Conservation (phyloP, 2,113 vertebrate species). For the Rhinogobius similis region DNA sequence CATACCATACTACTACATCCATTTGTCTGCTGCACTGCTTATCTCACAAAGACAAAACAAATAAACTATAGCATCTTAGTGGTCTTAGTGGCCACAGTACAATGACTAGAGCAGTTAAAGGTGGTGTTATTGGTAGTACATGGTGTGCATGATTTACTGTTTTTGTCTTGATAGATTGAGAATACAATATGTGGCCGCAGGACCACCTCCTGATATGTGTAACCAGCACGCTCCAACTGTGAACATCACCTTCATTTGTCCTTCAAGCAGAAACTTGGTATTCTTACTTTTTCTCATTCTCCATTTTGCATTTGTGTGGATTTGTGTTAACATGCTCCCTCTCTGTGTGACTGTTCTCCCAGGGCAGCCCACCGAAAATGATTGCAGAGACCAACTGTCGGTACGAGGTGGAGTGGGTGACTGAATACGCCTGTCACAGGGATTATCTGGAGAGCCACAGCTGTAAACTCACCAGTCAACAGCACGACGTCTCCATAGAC, state of each 20-base stretch:
- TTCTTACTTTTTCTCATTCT: no score
- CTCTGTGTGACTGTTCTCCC: neutral
- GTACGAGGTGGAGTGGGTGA: slow-evolving; percentile 93
- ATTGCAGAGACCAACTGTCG: slow-evolving; percentile 88
- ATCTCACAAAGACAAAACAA: no score
- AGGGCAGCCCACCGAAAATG: slow-evolving; percentile 88
- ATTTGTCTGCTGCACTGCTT: no score
- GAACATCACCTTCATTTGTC: slow-evolving; percentile 90
- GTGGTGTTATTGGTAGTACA: neutral
- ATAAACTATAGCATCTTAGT: neutral
- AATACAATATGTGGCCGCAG: slow-evolving; percentile 78
- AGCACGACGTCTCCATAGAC: slow-evolving; percentile 88
- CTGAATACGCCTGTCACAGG: slow-evolving; percentile 92
- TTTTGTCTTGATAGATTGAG: slow-evolving; percentile 74
- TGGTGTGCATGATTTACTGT: neutral
- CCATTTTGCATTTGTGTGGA: neutral
- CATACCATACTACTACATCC: no score
- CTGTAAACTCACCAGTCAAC: slow-evolving; percentile 83
- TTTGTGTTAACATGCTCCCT: neutral
- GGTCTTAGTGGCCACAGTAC: neutral
- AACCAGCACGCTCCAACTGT: slow-evolving; percentile 84
- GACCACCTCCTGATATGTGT: slow-evolving; percentile 75
- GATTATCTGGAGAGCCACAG: slow-evolving; percentile 88
- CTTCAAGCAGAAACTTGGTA: slow-evolving; percentile 85
- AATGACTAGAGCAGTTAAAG: neutral